These are phyloP conservation scores for Reticulitermes speratus DNA, from an alignment of 1,140 invertebrate genomes.

Conservation along the genomic window DNA sequence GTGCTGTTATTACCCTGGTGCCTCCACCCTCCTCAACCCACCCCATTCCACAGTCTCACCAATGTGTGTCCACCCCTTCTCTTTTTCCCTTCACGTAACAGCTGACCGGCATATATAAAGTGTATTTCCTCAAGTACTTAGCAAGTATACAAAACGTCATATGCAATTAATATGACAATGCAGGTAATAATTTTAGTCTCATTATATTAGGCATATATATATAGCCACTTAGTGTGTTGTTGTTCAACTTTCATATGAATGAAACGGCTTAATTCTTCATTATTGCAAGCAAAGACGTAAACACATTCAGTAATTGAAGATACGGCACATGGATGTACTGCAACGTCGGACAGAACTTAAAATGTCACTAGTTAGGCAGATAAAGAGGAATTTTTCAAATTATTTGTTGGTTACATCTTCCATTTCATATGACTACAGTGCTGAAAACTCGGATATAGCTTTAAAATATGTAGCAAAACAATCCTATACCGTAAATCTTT, in stretches of 20 bases:
- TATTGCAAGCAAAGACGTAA: neutral
- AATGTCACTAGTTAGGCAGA: no score
- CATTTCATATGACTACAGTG: no score
- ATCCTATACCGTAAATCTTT: no score
- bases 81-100: neutral
- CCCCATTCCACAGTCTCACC: neutral
- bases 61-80: neutral
- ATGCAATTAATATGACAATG: conserved; percentile 3
- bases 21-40: neutral
- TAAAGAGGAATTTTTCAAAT: no score
- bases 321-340: no score
- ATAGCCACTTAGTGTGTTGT: neutral
- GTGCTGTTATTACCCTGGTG: neutral
- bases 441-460: no score
- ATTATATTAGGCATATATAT: neutral
- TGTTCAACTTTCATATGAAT: neutral
- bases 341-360: no score
- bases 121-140: conserved; percentile 19
- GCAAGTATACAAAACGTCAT: neutral
- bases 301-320: no score
- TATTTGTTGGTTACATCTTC: no score
- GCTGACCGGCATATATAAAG: conserved; percentile 18
- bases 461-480: no score
- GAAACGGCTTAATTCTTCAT: neutral
- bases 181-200: conserved; percentile 13